Percentiles rank a stretch among this genome's conserved stretches.
Conservation (phyloP, 2,113 vertebrate genomes). For the Cinclus mexicanus region DNA sequence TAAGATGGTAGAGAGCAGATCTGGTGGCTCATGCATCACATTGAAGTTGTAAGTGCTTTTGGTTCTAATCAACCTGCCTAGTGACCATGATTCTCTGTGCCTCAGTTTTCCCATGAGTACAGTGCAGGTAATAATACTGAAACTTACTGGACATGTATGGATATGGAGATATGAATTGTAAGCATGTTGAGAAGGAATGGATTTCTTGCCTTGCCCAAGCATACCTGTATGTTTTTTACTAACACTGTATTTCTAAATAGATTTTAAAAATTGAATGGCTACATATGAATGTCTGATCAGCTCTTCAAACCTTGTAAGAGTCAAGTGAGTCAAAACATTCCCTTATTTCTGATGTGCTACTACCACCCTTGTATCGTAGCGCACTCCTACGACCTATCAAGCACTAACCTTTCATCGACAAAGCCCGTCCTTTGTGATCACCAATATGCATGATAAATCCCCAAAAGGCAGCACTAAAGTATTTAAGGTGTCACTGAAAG, state of each 20-base stretch:
- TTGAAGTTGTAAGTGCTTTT: neutral
- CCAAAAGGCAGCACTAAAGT: neutral
- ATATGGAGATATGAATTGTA: neutral
- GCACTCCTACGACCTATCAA: neutral
- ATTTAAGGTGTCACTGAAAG: neutral
- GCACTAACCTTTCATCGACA: neutral
- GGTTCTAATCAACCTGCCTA: neutral
- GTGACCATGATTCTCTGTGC: neutral
- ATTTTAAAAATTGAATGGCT: neutral
- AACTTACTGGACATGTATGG: neutral
- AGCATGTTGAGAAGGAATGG: rapidly evolving
- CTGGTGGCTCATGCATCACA: neutral
- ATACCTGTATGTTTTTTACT: neutral
- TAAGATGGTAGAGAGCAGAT: neutral
- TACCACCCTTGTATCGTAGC: neutral
- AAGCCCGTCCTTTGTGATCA: neutral
- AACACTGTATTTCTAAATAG: neutral
- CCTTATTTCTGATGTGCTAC: neutral
- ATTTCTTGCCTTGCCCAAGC: neutral
- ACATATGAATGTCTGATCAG: neutral
- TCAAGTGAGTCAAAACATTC: neutral
- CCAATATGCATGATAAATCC: neutral
- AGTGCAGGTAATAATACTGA: neutral
- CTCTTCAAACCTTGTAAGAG: neutral
- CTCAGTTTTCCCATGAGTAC: neutral